Percentiles rank a stretch among this genome's conserved stretches.
phyloP scores from a whole-genome alignment of 2,888 invertebrate species.

The Atethmia centrago region DNA sequence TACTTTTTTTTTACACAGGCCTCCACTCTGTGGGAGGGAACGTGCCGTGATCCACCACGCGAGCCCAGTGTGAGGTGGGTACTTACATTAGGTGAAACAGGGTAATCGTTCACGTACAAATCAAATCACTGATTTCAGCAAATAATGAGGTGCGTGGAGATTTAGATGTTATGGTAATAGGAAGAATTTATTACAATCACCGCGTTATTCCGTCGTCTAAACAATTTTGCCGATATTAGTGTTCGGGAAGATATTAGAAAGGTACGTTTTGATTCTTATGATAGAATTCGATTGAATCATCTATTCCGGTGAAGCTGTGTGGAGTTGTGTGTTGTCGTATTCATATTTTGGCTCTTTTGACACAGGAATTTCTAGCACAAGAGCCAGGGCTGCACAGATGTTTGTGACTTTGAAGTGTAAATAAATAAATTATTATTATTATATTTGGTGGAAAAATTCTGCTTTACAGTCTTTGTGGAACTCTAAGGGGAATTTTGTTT shows the following conservation, averaged over 20 bases:
- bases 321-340: conserved; percentile 2
- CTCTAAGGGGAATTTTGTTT: too few species aligned
- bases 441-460: too few species aligned
- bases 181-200: conserved; percentile 24
- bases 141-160: conserved; percentile 14
- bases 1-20: too few species aligned
- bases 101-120: neutral
- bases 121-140: conserved; percentile 12
- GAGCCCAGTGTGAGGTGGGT: too few species aligned
- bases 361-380: neutral
- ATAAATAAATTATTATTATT: too few species aligned
- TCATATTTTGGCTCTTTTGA: neutral
- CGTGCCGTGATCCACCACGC: too few species aligned
- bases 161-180: conserved; percentile 28
- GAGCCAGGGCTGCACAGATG: neutral
- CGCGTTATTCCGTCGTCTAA: conserved; percentile 14
- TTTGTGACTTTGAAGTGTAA: neutral
- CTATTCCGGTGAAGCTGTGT: conserved; percentile 21
- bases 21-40: too few species aligned
- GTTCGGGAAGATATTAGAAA: conserved; percentile 27
- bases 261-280: conserved; percentile 43
- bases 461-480: too few species aligned
- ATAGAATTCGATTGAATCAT: conserved; percentile 48
- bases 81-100: neutral
- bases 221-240: conserved; percentile 51